Percentiles rank a stretch among this genome's conserved stretches.
These are phyloP conservation scores for Cuniculus paca DNA, from an alignment of 2,797 vertebrate genomes.

Conservation along the genomic window DNA sequence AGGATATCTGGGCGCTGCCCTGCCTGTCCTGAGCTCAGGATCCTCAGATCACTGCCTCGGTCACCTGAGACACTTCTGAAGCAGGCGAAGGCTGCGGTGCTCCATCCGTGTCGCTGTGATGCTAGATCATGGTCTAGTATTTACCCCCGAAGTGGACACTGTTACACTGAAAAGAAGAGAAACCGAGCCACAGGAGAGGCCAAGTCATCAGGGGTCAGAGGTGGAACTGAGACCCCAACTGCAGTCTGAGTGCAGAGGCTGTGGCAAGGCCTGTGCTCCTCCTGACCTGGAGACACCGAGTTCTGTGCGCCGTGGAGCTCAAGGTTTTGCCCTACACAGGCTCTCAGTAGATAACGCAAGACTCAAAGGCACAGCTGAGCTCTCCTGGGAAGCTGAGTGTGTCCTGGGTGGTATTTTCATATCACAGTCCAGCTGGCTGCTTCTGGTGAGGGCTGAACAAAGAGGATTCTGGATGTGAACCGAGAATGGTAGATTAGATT, in stretches of 20 bases:
- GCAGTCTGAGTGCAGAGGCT: not conserved
- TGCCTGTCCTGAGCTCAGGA: not conserved
- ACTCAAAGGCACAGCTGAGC: not conserved
- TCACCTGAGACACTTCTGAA: not conserved
- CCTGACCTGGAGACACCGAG: not conserved
- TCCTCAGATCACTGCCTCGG: not conserved
- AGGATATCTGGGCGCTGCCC: accelerated
- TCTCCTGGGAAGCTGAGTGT: not conserved
- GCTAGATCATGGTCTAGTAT: not conserved
- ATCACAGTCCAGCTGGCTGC: not conserved
- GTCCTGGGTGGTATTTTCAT: not conserved
- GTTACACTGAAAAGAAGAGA: not conserved
- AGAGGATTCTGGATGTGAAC: not conserved
- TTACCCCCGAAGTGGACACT: not conserved
- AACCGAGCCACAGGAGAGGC: not conserved
- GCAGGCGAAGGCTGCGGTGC: not conserved
- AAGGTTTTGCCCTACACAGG: not conserved
- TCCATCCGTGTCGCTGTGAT: not conserved
- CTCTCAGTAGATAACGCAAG: not conserved
- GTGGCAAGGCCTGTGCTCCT: not conserved
- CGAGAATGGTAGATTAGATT: not conserved
- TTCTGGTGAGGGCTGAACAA: not conserved
- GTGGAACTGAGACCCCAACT: not conserved
- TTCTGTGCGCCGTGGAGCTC: too few species aligned
- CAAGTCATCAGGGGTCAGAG: not conserved